Conservation (phyloP, 2,888 invertebrate genomes). For the Hanleya hanleyi region DNA sequence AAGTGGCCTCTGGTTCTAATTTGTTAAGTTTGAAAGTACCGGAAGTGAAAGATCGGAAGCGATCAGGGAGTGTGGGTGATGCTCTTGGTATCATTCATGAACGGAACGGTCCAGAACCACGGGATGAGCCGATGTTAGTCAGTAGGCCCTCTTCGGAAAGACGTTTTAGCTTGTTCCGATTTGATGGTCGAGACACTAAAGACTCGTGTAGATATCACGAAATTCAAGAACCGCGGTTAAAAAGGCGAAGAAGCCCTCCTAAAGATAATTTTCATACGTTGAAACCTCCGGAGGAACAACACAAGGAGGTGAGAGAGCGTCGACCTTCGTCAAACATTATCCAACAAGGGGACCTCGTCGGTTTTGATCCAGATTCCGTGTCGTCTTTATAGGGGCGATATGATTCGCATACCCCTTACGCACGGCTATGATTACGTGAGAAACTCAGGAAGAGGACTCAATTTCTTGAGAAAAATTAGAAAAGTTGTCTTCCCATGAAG, state of each 20-base stretch:
- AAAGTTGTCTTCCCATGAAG: no score
- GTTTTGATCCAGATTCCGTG: neutral
- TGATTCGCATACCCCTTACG: no score
- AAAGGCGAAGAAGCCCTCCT: neutral
- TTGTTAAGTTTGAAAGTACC: conserved; percentile 61
- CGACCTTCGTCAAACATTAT: neutral
- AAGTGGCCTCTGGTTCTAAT: conserved; percentile 64
- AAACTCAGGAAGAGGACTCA: no score
- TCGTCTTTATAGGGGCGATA: neutral
- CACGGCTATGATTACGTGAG: no score
- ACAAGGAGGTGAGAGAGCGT: neutral
- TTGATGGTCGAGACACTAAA: neutral
- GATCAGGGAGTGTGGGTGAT: conserved; percentile 65
- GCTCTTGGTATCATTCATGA: conserved; percentile 45
- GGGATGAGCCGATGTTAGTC: neutral
- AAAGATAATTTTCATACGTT: neutral
- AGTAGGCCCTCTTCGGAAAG: neutral
- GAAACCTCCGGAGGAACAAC: neutral
- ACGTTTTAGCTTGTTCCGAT: conserved; percentile 4
- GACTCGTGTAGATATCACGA: neutral
- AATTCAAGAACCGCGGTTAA: neutral
- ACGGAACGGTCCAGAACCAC: conserved; percentile 6
- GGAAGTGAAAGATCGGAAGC: conserved; percentile 53
- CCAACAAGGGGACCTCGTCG: no score
- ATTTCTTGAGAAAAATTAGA: no score